These are phyloP conservation scores for Drosophila suboccidentalis DNA, from an alignment of 2,888 invertebrate species.

Conservation along the genomic window DNA sequence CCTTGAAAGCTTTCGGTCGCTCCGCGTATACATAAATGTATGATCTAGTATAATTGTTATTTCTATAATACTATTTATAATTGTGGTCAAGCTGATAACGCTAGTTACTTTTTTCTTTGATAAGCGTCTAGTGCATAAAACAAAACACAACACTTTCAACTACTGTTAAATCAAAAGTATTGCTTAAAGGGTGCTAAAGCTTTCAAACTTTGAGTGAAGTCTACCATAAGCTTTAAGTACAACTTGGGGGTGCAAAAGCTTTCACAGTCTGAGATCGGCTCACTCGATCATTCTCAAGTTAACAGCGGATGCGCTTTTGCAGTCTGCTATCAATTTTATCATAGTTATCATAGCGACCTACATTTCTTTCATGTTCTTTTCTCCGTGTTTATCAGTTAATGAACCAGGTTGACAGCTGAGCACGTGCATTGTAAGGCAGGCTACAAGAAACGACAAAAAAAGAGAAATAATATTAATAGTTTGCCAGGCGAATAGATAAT, in stretches of 20 bases:
- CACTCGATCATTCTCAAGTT: conserved; percentile 4
- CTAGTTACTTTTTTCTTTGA: conserved; percentile 24
- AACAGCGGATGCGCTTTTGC: conserved; percentile 11
- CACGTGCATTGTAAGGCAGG: conserved; percentile 25
- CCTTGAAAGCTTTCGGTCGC: conserved; percentile 24
- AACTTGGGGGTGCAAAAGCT: not conserved
- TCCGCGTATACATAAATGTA: not conserved
- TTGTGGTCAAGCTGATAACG: conserved; percentile 44
- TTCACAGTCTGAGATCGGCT: no score
- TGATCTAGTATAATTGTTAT: conserved; percentile 2
- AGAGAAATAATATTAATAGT: conserved; percentile 47
- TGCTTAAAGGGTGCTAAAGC: not conserved
- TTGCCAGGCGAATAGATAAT: conserved; percentile 51
- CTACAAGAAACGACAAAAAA: not conserved
- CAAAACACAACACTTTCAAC: conserved; percentile 1
- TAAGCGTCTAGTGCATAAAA: conserved; percentile 34
- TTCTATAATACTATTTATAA: conserved; percentile 16
- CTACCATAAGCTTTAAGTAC: not conserved
- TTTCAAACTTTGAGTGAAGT: not conserved
- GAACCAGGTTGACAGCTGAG: conserved; percentile 47
- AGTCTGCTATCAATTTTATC: conserved; percentile 31
- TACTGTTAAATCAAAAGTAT: not conserved
- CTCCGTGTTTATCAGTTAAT: conserved; percentile 62
- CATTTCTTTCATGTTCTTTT: conserved; percentile 32
- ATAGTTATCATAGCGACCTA: conserved; percentile 59